These are phyloP conservation scores for Subacronicta megacephala DNA, from an alignment of 2,888 invertebrate species.

Conservation along the genomic window DNA sequence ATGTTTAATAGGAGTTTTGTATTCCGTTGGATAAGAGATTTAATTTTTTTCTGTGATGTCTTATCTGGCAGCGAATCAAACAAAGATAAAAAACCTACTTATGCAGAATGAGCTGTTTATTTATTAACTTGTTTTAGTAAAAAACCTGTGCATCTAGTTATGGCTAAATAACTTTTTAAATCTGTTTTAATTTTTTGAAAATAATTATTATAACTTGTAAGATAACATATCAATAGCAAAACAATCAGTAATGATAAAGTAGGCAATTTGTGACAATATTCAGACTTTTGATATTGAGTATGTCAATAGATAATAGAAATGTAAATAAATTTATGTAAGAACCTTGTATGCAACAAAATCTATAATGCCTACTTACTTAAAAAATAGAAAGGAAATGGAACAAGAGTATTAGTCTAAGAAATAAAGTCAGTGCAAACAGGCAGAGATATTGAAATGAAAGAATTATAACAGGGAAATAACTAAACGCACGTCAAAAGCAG, in stretches of 20 bases:
- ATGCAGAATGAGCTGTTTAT: too few relatives aligned
- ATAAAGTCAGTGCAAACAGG: slow-evolving; percentile 31
- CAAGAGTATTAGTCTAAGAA: slow-evolving; percentile 23
- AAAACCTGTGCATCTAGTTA: too few relatives aligned
- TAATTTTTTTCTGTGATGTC: too few relatives aligned
- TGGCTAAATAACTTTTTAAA: too few relatives aligned
- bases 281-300: slow-evolving; percentile 14
- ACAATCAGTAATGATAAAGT: slow-evolving; percentile 18
- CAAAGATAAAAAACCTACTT: too few relatives aligned
- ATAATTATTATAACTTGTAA: too few relatives aligned
- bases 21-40: too few relatives aligned
- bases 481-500: slow-evolving; percentile 55
- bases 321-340: slow-evolving; percentile 38
- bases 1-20: too few relatives aligned
- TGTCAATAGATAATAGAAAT: slow-evolving; percentile 40
- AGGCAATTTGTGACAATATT: slow-evolving; percentile 3
- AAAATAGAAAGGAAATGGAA: slow-evolving; percentile 46
- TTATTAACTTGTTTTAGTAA: too few relatives aligned
- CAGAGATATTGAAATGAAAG: slow-evolving; percentile 24
- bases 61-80: too few relatives aligned
- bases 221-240: not conserved
- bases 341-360: too few relatives aligned
- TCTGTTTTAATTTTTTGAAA: too few relatives aligned
- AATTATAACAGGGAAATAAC: slow-evolving; percentile 40
- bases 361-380: slow-evolving; percentile 7